Conservation (phyloP, 2,113 vertebrate genomes). For the Suncus etruscus region DNA sequence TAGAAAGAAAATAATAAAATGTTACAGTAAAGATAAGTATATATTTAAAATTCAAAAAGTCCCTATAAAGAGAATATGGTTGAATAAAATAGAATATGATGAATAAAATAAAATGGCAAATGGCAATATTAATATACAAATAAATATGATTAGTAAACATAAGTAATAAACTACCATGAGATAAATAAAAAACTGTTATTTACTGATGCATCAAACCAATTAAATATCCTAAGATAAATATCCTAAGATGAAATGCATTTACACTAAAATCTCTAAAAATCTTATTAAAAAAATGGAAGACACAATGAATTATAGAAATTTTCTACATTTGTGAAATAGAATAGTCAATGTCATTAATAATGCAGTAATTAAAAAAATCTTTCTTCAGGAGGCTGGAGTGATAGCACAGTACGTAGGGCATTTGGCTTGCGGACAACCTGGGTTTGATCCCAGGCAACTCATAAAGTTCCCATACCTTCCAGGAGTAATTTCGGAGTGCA, state of each 20-base stretch:
- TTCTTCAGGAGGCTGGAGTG: too few species aligned
- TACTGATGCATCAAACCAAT: not conserved
- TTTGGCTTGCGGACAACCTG: too few species aligned
- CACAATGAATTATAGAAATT: not conserved
- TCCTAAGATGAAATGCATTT: not conserved
- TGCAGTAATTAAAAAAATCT: not conserved
- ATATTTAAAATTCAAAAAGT: too few species aligned
- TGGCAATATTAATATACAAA: not conserved
- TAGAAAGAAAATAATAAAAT: not conserved
- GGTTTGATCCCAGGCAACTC: too few species aligned
- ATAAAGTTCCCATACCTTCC: too few species aligned
- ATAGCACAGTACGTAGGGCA: too few species aligned
- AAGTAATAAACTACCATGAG: not conserved
- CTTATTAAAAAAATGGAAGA: not conserved
- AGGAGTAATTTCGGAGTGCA: too few species aligned
- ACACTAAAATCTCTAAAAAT: not conserved
- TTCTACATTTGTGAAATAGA: not conserved
- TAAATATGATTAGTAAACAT: not conserved
- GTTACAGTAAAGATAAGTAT: not conserved
- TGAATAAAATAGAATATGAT: too few species aligned
- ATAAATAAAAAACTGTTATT: not conserved
- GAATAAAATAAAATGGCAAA: not conserved
- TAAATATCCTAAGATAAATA: not conserved
- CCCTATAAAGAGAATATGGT: too few species aligned
- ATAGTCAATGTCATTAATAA: not conserved